Percentiles rank a stretch among this genome's conserved stretches.
Evolutionary conservation across 2,113 vertebrate species (phyloP).

Genomic region (cattle (Bos taurus)): DNA sequence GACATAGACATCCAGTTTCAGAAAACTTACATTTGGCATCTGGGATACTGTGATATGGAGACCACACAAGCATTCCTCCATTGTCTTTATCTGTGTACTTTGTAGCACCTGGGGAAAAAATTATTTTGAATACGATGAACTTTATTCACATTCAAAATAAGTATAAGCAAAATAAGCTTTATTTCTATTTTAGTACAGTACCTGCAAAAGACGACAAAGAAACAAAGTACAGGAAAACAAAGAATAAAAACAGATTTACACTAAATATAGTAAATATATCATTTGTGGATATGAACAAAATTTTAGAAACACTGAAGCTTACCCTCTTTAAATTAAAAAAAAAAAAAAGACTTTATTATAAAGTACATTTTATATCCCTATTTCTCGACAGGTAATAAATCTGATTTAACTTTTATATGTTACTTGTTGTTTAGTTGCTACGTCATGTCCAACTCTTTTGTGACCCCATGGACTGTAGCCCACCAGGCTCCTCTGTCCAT

Average conservation of each 20-base stretch:
- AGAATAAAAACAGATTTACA: background rate
- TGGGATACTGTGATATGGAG: constrained; percentile 91
- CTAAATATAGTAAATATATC: background rate
- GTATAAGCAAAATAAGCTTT: constrained; percentile 3
- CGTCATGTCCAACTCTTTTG: background rate
- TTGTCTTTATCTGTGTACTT: constrained; percentile 96
- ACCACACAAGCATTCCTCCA: constrained; percentile 98
- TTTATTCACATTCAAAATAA: constrained; percentile 1
- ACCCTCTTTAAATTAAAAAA: background rate
- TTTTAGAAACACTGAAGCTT: background rate
- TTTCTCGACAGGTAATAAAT: background rate
- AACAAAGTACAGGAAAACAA: background rate
- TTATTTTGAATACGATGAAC: constrained; percentile 53
- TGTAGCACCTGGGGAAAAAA: constrained; percentile 86
- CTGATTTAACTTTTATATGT: background rate
- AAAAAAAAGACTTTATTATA: background rate
- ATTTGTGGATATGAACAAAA: background rate
- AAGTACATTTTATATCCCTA: background rate
- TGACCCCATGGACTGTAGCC: background rate
- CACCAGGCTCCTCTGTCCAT: background rate
- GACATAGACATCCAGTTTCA: constrained; percentile 8
- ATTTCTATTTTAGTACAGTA: background rate
- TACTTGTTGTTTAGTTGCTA: background rate
- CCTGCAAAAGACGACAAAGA: background rate
- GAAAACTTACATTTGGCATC: constrained; percentile 92